Evolutionary conservation across 2,797 vertebrate species (phyloP).

Genomic region (Ptychadena robeensis): DNA sequence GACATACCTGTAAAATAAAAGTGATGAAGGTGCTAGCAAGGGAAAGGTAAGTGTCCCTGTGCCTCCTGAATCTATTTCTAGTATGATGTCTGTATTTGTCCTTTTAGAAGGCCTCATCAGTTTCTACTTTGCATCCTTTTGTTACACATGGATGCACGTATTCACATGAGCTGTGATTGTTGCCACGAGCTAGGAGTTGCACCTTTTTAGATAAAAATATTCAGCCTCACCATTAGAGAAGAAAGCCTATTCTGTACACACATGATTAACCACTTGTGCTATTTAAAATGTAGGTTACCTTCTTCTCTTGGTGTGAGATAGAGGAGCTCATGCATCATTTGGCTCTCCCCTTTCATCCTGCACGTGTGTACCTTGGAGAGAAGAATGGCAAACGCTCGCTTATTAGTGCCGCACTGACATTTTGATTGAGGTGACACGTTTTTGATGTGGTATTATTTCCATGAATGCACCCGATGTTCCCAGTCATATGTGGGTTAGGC

Average conservation of each 20-base stretch:
- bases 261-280: constrained; percentile 10
- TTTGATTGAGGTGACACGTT: constrained; percentile 1
- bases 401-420: not conserved
- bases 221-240: not conserved
- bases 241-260: not conserved
- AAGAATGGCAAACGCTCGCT: not conserved
- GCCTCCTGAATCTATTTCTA: no score
- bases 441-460: not conserved
- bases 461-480: not conserved
- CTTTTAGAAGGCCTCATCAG: no score
- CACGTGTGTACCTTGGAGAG: not conserved
- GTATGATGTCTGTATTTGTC: no score
- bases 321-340: not conserved
- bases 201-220: not conserved
- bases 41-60: no score
- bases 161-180: not conserved
- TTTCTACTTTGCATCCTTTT: not conserved
- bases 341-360: not conserved
- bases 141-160: not conserved
- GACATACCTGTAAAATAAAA: no score
- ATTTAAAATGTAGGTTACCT: constrained; percentile 31
- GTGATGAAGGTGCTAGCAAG: no score
- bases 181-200: not conserved
- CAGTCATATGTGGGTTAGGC: not conserved
- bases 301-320: not conserved